A percentile compares a stretch with the other conserved stretches of the same genome.
phyloP scores from a whole-genome alignment of 2,888 invertebrate species.

The Pristionchus fissidentatus region DNA sequence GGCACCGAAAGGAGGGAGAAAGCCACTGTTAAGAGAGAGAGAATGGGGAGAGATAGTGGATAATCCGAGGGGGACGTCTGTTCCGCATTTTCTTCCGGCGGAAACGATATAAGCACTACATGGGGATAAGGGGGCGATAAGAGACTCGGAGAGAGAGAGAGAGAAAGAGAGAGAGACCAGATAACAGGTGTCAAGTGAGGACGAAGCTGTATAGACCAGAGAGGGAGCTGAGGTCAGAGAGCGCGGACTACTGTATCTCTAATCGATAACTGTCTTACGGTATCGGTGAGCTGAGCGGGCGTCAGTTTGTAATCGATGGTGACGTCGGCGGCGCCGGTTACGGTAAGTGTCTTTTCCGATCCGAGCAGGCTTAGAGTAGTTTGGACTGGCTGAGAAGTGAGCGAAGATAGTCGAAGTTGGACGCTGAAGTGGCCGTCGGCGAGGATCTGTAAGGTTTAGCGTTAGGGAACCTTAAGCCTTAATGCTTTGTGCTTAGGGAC shows the following conservation, averaged over 20 bases:
- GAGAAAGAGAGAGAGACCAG: neutral
- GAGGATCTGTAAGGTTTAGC: neutral
- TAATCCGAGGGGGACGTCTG: constrained; percentile 12
- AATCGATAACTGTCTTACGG: neutral
- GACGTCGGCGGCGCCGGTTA: neutral
- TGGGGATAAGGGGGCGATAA: constrained; percentile 36
- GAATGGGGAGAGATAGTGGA: too few relatives aligned
- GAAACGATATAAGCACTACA: neutral
- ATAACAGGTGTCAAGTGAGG: constrained; percentile 39
- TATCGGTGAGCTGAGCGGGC: neutral
- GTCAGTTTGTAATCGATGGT: constrained; percentile 1
- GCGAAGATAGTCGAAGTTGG: neutral
- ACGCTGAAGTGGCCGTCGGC: neutral
- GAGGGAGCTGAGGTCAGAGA: neutral
- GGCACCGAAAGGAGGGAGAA: neutral
- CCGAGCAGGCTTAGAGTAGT: neutral
- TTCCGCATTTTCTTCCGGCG: neutral
- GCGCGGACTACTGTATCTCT: neutral
- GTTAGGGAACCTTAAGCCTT: too few relatives aligned
- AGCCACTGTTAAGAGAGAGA: constrained; percentile 3
- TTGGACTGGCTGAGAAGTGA: neutral
- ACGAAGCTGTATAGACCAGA: neutral
- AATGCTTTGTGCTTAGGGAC: too few relatives aligned
- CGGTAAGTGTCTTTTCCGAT: neutral
- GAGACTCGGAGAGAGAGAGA: constrained; percentile 18